Evolutionary conservation across 2,888 invertebrate genomes (phyloP), one percentile per base, ranked within the genome.

Genomic region (Pseudococcus viburni): DNA sequence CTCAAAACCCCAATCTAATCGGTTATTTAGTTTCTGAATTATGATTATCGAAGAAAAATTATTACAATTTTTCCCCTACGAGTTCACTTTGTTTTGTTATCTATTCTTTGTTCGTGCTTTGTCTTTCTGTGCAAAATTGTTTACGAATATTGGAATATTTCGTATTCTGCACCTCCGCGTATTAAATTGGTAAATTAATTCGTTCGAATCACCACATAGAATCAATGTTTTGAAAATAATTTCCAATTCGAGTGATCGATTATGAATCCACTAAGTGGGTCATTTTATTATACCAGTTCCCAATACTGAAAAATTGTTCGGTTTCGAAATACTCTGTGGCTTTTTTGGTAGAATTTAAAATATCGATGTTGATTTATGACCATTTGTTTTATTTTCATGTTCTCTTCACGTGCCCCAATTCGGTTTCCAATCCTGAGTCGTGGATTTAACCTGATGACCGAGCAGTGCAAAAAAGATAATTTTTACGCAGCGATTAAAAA

Each of bases 31-130:
- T 46, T 2, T 55, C 33, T 84, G 0, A 83, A 42, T n/a, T n/a
- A 42, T 22, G 3, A 84, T 33, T n/a, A 51, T 15, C 42, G 17
- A 46, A 0, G 51, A 55, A 84, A 26, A 55, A 8, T n/a, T 39
- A 17, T 83, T 84, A 8, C 19, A 17, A 19, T 33, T 33, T 33
- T 26, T 55, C 55, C 22, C 51, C n/a, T 85, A 39, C 12, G 22
- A 0, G 9, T 68, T 22, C 77, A 22, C 68, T 73, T 87, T 9
- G 64, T 77, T 77, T 73, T 33, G 22, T 87, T 87, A 33, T 73
- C 64, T 87, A 33, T 48, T 68, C 64, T 87, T 87, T 87, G 48
- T 39, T 33, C 19, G 77, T 26, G 33, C 22, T 86, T 33, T 86
- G 68, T 86, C 19, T 46, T 42, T 39, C 17, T 42, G n/a, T 48